These are phyloP conservation scores for Achatina immaculata DNA, from an alignment of 1,140 invertebrate species.

Conservation along the genomic window DNA sequence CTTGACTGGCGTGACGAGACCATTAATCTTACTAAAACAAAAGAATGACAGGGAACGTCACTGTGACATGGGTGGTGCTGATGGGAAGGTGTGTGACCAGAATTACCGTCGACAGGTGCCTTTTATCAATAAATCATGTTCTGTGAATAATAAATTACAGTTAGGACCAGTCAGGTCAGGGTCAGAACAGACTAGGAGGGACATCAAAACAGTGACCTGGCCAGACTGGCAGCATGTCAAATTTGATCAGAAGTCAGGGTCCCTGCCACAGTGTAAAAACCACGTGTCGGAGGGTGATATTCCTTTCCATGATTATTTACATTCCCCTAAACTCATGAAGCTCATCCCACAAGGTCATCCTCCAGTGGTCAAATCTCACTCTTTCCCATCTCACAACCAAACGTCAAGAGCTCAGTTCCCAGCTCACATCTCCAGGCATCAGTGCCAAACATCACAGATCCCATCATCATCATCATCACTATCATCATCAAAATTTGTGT, in stretches of 20 bases:
- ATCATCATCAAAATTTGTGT: not conserved
- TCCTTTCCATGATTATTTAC: not conserved
- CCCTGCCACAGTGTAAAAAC: not conserved
- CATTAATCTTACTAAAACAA: not conserved
- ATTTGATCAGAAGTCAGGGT: not conserved
- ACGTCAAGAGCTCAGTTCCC: not conserved
- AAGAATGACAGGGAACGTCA: not conserved
- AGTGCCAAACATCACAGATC: not conserved
- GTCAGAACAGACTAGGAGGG: not conserved
- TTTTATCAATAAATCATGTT: not conserved
- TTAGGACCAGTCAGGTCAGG: not conserved
- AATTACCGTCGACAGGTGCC: conserved; percentile 8
- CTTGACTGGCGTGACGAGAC: not conserved
- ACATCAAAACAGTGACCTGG: conserved; percentile 3
- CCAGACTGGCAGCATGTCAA: not conserved
- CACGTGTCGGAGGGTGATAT: not conserved
- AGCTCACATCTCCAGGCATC: not conserved
- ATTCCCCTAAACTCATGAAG: not conserved
- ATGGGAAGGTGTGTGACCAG: conserved; percentile 16
- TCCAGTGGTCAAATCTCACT: conserved; percentile 15
- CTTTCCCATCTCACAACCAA: conserved; percentile 18
- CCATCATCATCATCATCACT: not conserved
- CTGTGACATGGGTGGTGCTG: not conserved
- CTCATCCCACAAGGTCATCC: not conserved
- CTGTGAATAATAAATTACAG: not conserved